Base-by-base conservation (phyloP, 2,113 vertebrate genomes). In the Pygoscelis adeliae region DNA sequence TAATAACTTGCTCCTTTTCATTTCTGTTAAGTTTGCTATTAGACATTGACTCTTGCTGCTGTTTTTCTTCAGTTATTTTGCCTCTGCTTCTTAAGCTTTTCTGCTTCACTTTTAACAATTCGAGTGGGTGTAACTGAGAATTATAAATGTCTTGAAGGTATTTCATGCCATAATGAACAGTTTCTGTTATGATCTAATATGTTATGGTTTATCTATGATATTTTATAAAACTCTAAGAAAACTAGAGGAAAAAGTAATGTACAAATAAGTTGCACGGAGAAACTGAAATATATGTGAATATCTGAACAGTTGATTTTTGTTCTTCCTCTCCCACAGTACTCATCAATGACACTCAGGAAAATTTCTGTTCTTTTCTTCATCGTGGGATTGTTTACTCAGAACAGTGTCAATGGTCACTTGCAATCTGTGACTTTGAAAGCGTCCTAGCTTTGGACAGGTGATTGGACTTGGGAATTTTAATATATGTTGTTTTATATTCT, bases 371-470 rank as follows among this genome's bases (percentile, higher is more conserved):
- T 79, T 98, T 98, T 88, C 97, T 99, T 84, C 98, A 98, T 72
- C 98, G 98, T 46, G 98, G 98, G 26, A 96, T 99, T 74, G 44
- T 99, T 34, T 99, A 99, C 74, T 42, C 96, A 66, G 87, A 98
- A 34, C 89, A 97, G 50, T 93, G 70, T 44, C 78, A 94, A 50
- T 99, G 98, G 98, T 47, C 65, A 22, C 76, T 98, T 89, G 98
- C 98, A 69, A 74, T 98, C 77, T 97, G 88, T 94, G 98, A 99
- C 90, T 99, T 99, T 98, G 97, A 98, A 97, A 93, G 84, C 49
- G 98, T 98, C 50, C 96, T 99, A 76, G 93, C 96, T 92, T 96
- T 99, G 32, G 98, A 99, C 97, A 99, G 98, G 98, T 98, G 97
- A 29, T 83, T 74, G 18, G 20, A 40, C 59, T 95, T 88, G 52